A percentile compares a stretch with the other conserved stretches of the same genome.
Evolutionary conservation across 1,140 invertebrate genomes (phyloP).

Genomic region (Polypedilum pembai): DNA sequence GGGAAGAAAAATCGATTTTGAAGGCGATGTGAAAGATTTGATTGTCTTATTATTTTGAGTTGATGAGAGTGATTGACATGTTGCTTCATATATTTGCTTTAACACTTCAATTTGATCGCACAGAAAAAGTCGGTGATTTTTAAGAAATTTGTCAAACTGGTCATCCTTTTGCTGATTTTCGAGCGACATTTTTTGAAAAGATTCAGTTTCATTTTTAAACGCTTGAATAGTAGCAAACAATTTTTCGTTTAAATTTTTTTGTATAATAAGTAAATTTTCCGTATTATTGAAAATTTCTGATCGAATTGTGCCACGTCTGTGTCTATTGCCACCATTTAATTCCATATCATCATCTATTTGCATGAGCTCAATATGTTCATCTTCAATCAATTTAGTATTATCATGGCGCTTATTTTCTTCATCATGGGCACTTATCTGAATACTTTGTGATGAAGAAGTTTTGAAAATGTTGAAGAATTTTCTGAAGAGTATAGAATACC

Average conservation of each 20-base stretch:
- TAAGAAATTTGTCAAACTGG: not conserved
- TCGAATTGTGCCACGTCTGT: conserved; percentile 5
- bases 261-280: not conserved
- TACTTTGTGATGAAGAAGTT: not conserved
- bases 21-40: not conserved
- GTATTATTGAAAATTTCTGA: conserved; percentile 7
- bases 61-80: not conserved
- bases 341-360: conserved; percentile 22
- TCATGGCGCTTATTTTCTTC: not conserved
- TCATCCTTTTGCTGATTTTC: not conserved
- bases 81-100: not conserved
- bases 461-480: not conserved
- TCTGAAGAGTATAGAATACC: not conserved
- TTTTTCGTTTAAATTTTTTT: not conserved
- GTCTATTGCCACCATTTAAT: not conserved
- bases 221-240: not conserved
- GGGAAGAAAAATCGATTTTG: not conserved
- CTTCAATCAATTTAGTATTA: conserved; percentile 12
- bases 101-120: not conserved
- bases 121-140: not conserved
- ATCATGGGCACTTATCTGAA: not conserved
- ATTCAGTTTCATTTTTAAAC: not conserved
- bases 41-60: not conserved
- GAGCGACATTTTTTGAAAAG: not conserved
- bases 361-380: not conserved